Percentiles rank a stretch among this genome's conserved stretches.
Conservation (phyloP, 2,797 vertebrate genomes). For the Anisognathus igniventris region DNA sequence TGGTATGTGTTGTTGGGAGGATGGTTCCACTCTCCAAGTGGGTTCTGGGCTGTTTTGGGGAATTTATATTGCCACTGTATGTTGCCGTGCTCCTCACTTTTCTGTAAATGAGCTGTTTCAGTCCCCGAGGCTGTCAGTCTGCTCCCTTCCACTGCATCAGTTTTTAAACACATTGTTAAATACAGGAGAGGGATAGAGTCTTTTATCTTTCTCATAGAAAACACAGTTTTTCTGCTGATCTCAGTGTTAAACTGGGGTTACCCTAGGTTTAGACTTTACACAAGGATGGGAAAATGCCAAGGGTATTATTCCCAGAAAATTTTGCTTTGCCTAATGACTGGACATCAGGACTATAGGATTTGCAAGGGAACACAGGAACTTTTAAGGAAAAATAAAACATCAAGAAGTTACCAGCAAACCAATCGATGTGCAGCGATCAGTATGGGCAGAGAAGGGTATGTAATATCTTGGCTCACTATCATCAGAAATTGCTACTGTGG, state of each 20-base stretch:
- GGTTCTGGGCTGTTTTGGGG: not conserved
- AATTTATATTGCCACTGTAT: not conserved
- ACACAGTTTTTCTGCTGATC: not conserved
- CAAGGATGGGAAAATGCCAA: not conserved
- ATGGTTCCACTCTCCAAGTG: not conserved
- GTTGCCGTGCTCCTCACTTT: not conserved
- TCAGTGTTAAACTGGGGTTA: not conserved
- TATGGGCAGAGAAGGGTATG: not conserved
- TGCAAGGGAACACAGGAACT: not conserved
- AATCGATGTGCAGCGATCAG: not conserved
- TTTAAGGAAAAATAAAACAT: not conserved
- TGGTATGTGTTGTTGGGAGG: not conserved
- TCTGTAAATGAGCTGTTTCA: not conserved
- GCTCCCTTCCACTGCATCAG: not conserved
- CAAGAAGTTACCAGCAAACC: not conserved
- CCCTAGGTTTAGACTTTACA: not conserved
- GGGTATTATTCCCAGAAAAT: not conserved
- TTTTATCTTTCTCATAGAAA: not conserved
- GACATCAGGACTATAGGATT: not conserved
- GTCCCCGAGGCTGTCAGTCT: not conserved
- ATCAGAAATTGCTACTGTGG: conserved; percentile 12
- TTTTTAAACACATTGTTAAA: not conserved
- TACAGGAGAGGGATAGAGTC: not conserved
- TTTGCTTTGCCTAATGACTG: not conserved
- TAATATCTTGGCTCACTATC: not conserved